Conservation (phyloP, 2,888 invertebrate species). For the Junonia oenone region DNA sequence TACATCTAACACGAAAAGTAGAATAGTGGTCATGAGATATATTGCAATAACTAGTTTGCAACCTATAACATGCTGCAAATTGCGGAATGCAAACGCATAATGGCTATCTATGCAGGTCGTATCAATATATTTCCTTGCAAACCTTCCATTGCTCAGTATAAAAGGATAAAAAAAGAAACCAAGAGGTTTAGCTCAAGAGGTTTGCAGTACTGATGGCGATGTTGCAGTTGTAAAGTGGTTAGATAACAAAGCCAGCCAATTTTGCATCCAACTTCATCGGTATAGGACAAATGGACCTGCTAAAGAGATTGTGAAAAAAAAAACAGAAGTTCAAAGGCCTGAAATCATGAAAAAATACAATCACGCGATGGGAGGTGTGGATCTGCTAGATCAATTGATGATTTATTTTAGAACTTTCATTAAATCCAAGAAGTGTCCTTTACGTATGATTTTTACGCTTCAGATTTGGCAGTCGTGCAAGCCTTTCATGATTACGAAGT, state of each 20-base stretch:
- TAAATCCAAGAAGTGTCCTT: conserved; percentile 40
- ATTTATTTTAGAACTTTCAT: conserved; percentile 40
- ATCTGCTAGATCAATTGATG: conserved; percentile 38
- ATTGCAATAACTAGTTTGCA: no score
- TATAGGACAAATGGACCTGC: conserved; percentile 8
- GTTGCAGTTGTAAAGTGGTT: conserved; percentile 34
- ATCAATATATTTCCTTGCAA: no score
- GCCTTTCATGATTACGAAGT: conserved; percentile 32
- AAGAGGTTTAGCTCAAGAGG: background rate
- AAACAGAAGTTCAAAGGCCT: conserved; percentile 34
- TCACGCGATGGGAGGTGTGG: conserved; percentile 41
- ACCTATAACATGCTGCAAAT: no score
- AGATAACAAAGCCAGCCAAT: conserved; percentile 31
- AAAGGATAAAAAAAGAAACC: background rate
- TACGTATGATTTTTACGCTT: conserved; percentile 38
- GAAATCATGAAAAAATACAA: conserved; percentile 39
- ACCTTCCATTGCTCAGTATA: background rate
- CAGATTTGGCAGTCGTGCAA: conserved; percentile 32
- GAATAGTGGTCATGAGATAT: no score
- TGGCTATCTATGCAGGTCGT: no score
- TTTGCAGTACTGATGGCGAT: conserved; percentile 23
- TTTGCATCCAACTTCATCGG: conserved; percentile 33
- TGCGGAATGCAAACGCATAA: no score
- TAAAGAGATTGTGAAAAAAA: conserved; percentile 28
- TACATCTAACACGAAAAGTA: no score